phyloP scores from a whole-genome alignment of 2,797 vertebrate genomes.

The Buphagus erythrorhynchus region DNA sequence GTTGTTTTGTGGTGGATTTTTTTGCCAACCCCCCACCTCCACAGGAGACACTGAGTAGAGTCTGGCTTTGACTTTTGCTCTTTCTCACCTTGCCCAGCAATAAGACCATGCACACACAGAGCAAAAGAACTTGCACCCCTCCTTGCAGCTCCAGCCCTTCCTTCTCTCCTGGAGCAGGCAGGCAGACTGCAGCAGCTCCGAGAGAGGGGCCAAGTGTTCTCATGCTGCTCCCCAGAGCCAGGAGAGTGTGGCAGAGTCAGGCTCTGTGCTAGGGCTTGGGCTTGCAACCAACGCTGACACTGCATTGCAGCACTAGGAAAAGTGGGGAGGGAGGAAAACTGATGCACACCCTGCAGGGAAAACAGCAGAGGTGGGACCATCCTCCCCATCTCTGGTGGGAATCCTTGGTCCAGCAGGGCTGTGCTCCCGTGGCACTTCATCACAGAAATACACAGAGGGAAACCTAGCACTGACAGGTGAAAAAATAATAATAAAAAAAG shows the following conservation, averaged over 20 bases:
- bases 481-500: too few relatives aligned
- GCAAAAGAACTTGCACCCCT: neutral
- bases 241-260: conserved; percentile 24
- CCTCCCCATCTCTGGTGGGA: neutral
- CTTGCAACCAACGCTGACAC: conserved; percentile 49
- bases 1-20: neutral
- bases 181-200: conserved; percentile 5
- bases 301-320: conserved; percentile 64
- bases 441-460: neutral
- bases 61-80: neutral
- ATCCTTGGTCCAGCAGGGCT: neutral
- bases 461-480: fast-evolving
- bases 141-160: neutral
- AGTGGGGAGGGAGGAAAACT: conserved; percentile 12
- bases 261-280: conserved; percentile 51
- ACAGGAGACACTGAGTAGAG: neutral
- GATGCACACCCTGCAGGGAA: neutral
- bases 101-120: fast-evolving
- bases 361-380: neutral
- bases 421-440: neutral
- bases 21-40: neutral
- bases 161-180: neutral
- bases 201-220: conserved; percentile 43
- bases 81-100: neutral
- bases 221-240: conserved; percentile 45